Evolutionary conservation across 2,797 vertebrate species (phyloP), one percentile per base, ranked within the genome.

Genomic region (Austrolebias charrua): DNA sequence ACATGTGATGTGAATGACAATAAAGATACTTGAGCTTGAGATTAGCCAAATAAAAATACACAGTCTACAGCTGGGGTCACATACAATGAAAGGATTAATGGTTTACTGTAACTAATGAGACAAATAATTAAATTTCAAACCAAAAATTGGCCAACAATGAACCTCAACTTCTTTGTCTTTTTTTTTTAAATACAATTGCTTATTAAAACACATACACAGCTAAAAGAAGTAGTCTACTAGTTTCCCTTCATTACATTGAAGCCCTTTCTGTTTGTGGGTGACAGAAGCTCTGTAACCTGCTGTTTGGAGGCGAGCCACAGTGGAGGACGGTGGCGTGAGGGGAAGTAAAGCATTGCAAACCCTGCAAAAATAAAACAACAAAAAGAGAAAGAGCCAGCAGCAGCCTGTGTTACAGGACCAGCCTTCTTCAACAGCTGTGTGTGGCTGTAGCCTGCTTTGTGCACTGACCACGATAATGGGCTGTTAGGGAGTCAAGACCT

Each of bases 401-500:
- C 56, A 40, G 71, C 44, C 50, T 19, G 71, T 81, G 75, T 74
- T 80, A 72, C 63, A 76, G 77, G 78, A 83, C 80, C 72, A 67
- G 81, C 75, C 66, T 63, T 72, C 62, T 55, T 80, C 84, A 83
- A 87, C 83, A 73, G 82, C 88, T 67, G 64, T 80, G 75, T 69
- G 72, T 67, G 76, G 75, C 81, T 75, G 80, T 75, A 84, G 82
- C 69, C 40, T 60, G 80, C 85, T 90, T 88, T 88, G 87, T 89
- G 88, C 79, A 33, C 79, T 83, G 81, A 86, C 88, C 84, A 71
- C 83, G 87, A 88, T 89, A 90, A 90, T 84, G 85, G 82, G 85
- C 84, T 81, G 88, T 88, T 88, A 86, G 80, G 83, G 82, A 89
- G 84, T 80, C 53, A 52, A 55, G 76, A 76, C 70, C 81, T 90